Evolutionary conservation across 1,140 invertebrate species (phyloP).

Genomic region (Eufriesea mexicana): DNA sequence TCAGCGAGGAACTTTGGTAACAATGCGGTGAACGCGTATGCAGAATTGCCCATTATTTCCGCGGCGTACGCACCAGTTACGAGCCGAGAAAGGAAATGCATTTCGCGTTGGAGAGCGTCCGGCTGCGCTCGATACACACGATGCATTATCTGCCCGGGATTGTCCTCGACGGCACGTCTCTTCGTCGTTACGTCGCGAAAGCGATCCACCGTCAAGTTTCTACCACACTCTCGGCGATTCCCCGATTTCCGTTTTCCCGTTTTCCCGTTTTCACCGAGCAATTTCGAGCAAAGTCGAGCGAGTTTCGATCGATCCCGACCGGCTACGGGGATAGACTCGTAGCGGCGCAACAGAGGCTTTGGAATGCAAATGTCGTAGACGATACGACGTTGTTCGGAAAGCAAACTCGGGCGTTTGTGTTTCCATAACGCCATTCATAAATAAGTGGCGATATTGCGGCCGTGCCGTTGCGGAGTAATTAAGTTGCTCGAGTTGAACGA

Average conservation of each 20-base stretch:
- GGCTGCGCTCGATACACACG: slow-evolving; percentile 36
- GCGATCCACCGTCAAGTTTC: slow-evolving; percentile 20
- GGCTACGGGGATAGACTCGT: too few relatives aligned
- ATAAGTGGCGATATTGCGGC: neutral
- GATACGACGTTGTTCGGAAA: neutral
- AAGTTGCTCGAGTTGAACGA: slow-evolving; percentile 10
- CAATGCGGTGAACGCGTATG: slow-evolving; percentile 7
- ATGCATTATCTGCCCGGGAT: slow-evolving; percentile 2
- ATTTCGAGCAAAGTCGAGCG: neutral
- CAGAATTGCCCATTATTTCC: slow-evolving; percentile 40
- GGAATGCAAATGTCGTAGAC: neutral
- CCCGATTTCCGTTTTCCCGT: neutral
- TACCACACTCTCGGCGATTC: too few relatives aligned
- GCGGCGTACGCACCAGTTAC: slow-evolving; percentile 25
- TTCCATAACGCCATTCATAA: neutral
- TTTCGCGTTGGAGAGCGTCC: slow-evolving; percentile 25
- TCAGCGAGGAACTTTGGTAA: neutral
- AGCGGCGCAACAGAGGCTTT: too few relatives aligned
- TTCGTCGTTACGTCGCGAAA: slow-evolving; percentile 36
- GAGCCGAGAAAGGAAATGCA: slow-evolving; percentile 47
- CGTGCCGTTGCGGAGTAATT: neutral
- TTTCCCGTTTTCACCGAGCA: neutral
- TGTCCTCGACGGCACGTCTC: neutral
- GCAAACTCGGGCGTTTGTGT: neutral
- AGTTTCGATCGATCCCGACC: neutral